phyloP scores from a whole-genome alignment of 2,888 invertebrate genomes.

The Anarsia innoxiella region DNA sequence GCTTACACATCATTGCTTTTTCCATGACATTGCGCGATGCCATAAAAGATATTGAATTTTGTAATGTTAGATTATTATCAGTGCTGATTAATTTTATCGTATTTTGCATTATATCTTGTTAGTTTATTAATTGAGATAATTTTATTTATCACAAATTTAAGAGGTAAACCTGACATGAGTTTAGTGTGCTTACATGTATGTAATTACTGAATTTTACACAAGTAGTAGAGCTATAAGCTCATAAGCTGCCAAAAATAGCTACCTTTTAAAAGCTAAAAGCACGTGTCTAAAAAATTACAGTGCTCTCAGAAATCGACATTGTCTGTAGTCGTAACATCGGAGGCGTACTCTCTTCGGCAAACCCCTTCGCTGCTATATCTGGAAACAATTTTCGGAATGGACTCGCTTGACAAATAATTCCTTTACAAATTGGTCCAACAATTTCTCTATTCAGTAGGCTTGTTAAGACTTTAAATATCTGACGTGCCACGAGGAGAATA shows the following conservation, averaged over 20 bases:
- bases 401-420: slow-evolving; percentile 65
- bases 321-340: slow-evolving; percentile 44
- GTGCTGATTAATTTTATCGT: slow-evolving; percentile 33
- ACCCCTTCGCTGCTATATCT: slow-evolving; percentile 65
- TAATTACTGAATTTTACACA: too few relatives aligned
- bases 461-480: slow-evolving; percentile 43
- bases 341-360: slow-evolving; percentile 32
- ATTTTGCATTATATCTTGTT: too few relatives aligned
- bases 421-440: slow-evolving; percentile 57
- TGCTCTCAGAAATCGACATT: slow-evolving; percentile 30
- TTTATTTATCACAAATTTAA: too few relatives aligned
- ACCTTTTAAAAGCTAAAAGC: too few relatives aligned
- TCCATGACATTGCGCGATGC: slow-evolving; percentile 66
- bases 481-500: slow-evolving; percentile 22
- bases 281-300: slow-evolving; percentile 37
- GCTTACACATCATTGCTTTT: slow-evolving; percentile 66
- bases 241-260: too few relatives aligned
- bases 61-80: slow-evolving; percentile 45
- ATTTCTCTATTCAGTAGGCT: slow-evolving; percentile 47
- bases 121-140: too few relatives aligned
- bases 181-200: too few relatives aligned
- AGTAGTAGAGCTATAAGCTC: too few relatives aligned
- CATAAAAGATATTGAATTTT: slow-evolving; percentile 64
- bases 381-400: slow-evolving; percentile 67
- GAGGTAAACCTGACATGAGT: too few relatives aligned